Percentiles rank a stretch among this genome's conserved stretches.
These are phyloP conservation scores for Caenorhabditis virilis DNA, from an alignment of 2,888 invertebrate genomes.

Conservation along the genomic window DNA sequence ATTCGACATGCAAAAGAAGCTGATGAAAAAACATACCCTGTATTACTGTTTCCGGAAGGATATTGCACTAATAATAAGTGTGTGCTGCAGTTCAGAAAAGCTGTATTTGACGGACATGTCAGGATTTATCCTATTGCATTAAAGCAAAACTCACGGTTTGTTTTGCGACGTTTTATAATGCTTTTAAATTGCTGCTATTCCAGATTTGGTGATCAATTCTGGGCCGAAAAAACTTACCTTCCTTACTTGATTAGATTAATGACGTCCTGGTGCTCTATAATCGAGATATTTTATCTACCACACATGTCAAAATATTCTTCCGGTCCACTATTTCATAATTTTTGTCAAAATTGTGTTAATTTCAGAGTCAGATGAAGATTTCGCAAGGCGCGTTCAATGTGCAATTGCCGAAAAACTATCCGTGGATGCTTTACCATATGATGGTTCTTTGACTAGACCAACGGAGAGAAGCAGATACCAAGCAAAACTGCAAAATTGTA, in stretches of 20 bases:
- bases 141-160: slow-evolving; percentile 35
- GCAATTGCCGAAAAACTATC: slow-evolving; percentile 35
- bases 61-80: slow-evolving; percentile 55
- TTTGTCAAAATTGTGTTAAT: slow-evolving; percentile 2
- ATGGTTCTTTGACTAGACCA: slow-evolving; percentile 38
- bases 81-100: slow-evolving; percentile 51
- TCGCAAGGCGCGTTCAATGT: slow-evolving; percentile 46
- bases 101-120: slow-evolving; percentile 40
- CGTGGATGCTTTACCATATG: slow-evolving; percentile 39
- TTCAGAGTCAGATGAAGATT: slow-evolving; percentile 38
- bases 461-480: slow-evolving; percentile 9
- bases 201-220: slow-evolving; percentile 51
- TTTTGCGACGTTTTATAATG: too few relatives aligned
- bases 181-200: slow-evolving; percentile 1
- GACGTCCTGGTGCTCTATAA: slow-evolving; percentile 41
- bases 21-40: slow-evolving; percentile 36
- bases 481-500: slow-evolving; percentile 5
- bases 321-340: slow-evolving; percentile 11
- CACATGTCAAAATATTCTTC: slow-evolving; percentile 28
- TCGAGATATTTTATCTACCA: slow-evolving; percentile 40
- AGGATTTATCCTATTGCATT: slow-evolving; percentile 46
- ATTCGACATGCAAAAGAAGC: slow-evolving; percentile 16
- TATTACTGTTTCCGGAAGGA: slow-evolving; percentile 61
- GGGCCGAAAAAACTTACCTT: slow-evolving; percentile 46
- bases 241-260: slow-evolving; percentile 46